A percentile compares a stretch with the other conserved stretches of the same genome.
phyloP scores from a whole-genome alignment of 2,888 invertebrate genomes.

The Phortica magna region DNA sequence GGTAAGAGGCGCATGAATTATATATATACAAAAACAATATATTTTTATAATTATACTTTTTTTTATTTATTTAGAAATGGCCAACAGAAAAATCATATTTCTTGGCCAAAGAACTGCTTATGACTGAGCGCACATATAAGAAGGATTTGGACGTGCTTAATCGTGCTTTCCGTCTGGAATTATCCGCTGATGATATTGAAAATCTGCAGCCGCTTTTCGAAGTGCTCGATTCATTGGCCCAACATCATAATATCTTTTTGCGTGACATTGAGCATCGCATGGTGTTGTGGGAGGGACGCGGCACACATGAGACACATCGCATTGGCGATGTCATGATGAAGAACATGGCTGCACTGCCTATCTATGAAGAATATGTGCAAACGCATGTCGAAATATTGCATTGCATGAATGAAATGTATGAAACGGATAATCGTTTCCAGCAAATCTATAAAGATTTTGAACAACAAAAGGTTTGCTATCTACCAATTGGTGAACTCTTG shows the following conservation, averaged over 20 bases:
- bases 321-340: constrained; percentile 88
- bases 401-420: constrained; percentile 88
- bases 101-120: constrained; percentile 93
- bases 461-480: constrained; percentile 89
- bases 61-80: constrained; percentile 79
- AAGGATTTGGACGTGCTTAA: constrained; percentile 95
- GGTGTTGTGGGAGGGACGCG: constrained; percentile 85
- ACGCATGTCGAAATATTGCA: constrained; percentile 88
- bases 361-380: constrained; percentile 86
- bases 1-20: constrained; percentile 46
- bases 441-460: constrained; percentile 88
- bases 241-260: constrained; percentile 89
- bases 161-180: constrained; percentile 87
- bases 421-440: constrained; percentile 84
- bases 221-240: constrained; percentile 89
- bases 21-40: neutral
- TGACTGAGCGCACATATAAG: constrained; percentile 97
- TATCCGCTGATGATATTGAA: constrained; percentile 81
- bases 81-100: constrained; percentile 87
- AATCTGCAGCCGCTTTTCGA: constrained; percentile 79
- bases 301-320: constrained; percentile 80
- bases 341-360: constrained; percentile 82
- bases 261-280: constrained; percentile 88
- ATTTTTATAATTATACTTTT: constrained; percentile 18
- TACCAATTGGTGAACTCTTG: constrained; percentile 90